Evolutionary conservation across 2,888 invertebrate genomes (phyloP), one percentile per base, ranked within the genome.

Genomic region (Rhingia rostrata): DNA sequence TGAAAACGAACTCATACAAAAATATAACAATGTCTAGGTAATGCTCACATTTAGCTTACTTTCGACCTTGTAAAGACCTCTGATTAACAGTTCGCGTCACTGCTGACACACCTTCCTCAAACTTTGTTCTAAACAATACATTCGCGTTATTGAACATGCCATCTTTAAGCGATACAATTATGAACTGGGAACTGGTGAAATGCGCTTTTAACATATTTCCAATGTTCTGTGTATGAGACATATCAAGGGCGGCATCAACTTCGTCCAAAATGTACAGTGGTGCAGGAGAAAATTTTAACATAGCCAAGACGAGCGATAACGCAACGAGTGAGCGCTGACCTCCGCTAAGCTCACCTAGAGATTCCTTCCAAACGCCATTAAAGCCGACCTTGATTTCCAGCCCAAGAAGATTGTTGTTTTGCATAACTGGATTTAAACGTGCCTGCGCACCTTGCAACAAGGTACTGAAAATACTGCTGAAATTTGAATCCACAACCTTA

Each of bases 71-170:
- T 39, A 63, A 49, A 35, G 47, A 74, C 39, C 87, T 87, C 1
- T 87, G 75, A 86, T 91, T 91, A 0, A 89, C 93, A 4, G 94
- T 95, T 84, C 97, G 93, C 37, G 94, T 93, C 41, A 99, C 96
- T 4, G 95, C 94, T 0, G 99, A 99, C 92, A 97, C 96, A 64
- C 99, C 99, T 92, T 99, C 98, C 35, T 97, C 94, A 92, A 99
- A 99, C 88, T 95, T 95, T 0, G 99, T 99, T 70, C 96, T 95
- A 93, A 97, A 99, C 70, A 99, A 92, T 32, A 99, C 98, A 92
- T 99, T 99, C 0, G 99, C 99, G 92, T 99, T 99, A 92, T 97
- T 98, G 93, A 99, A 99, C 98, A 99, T 99, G 35, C 99, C 99
- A 91, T 99, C 99, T 90, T 99, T 99, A 54, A 99, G 93, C 0